These are phyloP conservation scores for Mus caroli DNA, from an alignment of 2,797 vertebrate genomes.

Conservation along the genomic window DNA sequence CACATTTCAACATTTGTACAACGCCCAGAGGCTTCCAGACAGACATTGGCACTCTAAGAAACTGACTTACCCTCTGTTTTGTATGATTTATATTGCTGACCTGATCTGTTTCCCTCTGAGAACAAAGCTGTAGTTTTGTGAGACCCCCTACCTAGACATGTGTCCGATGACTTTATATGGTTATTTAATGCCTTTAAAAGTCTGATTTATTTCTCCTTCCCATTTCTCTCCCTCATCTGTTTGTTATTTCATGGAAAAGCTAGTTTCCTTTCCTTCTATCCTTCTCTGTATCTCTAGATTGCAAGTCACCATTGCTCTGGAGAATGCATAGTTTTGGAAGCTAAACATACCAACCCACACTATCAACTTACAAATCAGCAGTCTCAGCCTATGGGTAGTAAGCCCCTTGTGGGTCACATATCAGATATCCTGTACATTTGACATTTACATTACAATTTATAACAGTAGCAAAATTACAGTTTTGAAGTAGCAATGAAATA, in stretches of 20 bases:
- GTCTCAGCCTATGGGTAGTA: background rate
- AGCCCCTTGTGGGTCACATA: background rate
- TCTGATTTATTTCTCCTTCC: background rate
- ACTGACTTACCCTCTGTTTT: background rate
- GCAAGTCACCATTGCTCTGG: background rate
- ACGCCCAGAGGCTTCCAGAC: background rate
- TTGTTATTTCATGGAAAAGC: conserved; percentile 1
- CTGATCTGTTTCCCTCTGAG: background rate
- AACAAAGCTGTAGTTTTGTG: background rate
- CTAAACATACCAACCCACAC: background rate
- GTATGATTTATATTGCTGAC: background rate
- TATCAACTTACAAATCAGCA: background rate
- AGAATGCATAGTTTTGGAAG: background rate
- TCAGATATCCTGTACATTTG: background rate
- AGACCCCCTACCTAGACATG: background rate
- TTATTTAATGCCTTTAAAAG: background rate
- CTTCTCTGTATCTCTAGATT: background rate
- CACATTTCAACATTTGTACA: conserved; percentile 13
- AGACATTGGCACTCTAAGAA: background rate
- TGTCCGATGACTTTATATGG: background rate
- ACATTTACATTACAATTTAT: background rate
- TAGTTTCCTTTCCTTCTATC: background rate
- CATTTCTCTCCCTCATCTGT: background rate
- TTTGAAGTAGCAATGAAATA: background rate
- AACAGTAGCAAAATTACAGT: background rate